Percentiles rank a stretch among this genome's conserved stretches.
Evolutionary conservation across 2,113 vertebrate species (phyloP).

Genomic region (Barbus barbus): DNA sequence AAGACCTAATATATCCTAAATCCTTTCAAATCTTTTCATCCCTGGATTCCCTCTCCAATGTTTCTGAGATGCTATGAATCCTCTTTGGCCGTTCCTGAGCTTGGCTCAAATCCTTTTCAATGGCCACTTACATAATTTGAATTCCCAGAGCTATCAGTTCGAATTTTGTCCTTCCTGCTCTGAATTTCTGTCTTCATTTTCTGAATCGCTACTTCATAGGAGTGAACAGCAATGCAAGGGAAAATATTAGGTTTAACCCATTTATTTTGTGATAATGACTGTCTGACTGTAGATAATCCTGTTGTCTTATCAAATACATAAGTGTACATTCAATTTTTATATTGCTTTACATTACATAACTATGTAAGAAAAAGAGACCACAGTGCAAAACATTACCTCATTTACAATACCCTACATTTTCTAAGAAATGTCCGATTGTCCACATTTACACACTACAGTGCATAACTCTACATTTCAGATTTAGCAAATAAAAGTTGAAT

Average conservation of each 20-base stretch:
- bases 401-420: not conserved
- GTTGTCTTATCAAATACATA: not conserved
- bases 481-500: too few relatives aligned
- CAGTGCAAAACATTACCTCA: not conserved
- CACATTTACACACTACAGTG: not conserved
- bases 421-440: not conserved
- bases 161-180: not conserved
- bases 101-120: not conserved
- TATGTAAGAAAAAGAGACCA: not conserved
- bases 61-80: slow-evolving; percentile 46
- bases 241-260: not conserved
- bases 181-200: not conserved
- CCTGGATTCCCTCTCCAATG: slow-evolving; percentile 20
- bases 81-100: slow-evolving; percentile 15
- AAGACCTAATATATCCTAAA: slow-evolving; percentile 14
- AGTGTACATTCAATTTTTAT: not conserved
- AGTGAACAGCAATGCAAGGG: not conserved
- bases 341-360: not conserved
- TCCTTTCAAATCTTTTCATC: slow-evolving; percentile 22
- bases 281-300: not conserved
- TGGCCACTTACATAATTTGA: slow-evolving; percentile 37
- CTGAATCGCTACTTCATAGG: not conserved
- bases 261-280: not conserved
- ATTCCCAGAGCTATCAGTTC: slow-evolving; percentile 24
- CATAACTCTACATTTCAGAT: too few relatives aligned